A percentile compares a stretch with the other conserved stretches of the same genome.
Evolutionary conservation across 2,888 invertebrate species (phyloP).

Genomic region (Diaperis boleti): DNA sequence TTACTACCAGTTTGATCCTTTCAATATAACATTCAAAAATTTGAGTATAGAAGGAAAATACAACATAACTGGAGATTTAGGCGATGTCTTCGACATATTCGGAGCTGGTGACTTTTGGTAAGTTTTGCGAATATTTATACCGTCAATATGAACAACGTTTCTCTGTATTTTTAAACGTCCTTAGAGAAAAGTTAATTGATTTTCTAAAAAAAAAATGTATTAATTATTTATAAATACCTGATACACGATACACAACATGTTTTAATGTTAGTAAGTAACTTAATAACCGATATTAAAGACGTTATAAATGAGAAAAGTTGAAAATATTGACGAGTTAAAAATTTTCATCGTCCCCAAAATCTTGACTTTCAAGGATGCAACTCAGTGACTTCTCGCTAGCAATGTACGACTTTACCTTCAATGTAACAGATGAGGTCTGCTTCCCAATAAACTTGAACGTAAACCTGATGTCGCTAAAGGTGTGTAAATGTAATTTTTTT

Average conservation of each 20-base stretch:
- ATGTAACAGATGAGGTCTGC: constrained; percentile 15
- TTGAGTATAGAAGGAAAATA: constrained; percentile 41
- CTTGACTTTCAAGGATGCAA: constrained; percentile 16
- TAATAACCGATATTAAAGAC: no score
- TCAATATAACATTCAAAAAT: constrained; percentile 46
- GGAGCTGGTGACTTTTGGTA: constrained; percentile 48
- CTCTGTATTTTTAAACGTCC: no score
- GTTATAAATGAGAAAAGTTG: no score
- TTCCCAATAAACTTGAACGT: constrained; percentile 16
- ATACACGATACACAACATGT: no score
- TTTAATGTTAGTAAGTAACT: no score
- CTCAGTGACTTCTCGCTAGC: constrained; percentile 25
- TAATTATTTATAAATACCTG: no score
- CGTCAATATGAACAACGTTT: no score
- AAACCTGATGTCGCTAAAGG: background rate
- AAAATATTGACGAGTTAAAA: no score
- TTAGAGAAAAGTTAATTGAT: no score
- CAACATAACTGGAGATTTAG: constrained; percentile 46
- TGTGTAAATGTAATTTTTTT: background rate
- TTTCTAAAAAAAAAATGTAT: no score
- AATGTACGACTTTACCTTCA: constrained; percentile 22
- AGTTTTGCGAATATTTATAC: no score
- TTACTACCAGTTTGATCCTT: constrained; percentile 32
- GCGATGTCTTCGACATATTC: constrained; percentile 47
- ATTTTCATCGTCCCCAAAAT: background rate